A percentile compares a stretch with the other conserved stretches of the same genome.
These are phyloP conservation scores for Spongilla lacustris DNA, from an alignment of 37 sponge, comb jelly and placozoan genomes.

Conservation along the genomic window DNA sequence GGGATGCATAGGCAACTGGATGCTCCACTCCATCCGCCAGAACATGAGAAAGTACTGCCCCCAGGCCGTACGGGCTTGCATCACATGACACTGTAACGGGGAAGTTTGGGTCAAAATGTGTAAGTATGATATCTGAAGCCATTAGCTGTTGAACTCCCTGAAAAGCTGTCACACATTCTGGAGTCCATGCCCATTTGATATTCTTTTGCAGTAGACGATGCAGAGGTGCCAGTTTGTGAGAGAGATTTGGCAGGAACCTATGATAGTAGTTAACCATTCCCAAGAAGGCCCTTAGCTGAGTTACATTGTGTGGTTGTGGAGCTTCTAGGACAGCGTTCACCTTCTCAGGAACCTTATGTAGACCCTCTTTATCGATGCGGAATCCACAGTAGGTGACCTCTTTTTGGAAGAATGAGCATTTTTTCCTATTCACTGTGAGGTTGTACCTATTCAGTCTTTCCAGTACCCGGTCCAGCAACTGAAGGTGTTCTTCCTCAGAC, in stretches of 20 bases:
- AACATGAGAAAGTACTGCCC: conserved; percentile 54
- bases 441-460: background rate
- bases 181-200: conserved; percentile 23
- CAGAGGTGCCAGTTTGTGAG: conserved; percentile 5
- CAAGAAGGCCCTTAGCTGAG: conserved; percentile 15
- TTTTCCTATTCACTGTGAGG: conserved; percentile 10
- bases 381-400: conserved; percentile 4
- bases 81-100: conserved; percentile 27
- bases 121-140: conserved; percentile 5
- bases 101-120: conserved; percentile 34
- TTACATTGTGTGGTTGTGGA: conserved; percentile 13
- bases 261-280: conserved; percentile 31
- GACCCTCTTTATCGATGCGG: background rate
- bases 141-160: conserved; percentile 5
- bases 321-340: conserved; percentile 10
- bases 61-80: conserved; percentile 51
- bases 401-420: conserved; percentile 18
- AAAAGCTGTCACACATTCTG: conserved; percentile 8
- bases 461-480: background rate
- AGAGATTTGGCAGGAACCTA: conserved; percentile 29
- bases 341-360: background rate
- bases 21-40: conserved; percentile 22
- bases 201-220: background rate
- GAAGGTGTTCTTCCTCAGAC: conserved; percentile 14
- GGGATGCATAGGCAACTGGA: conserved; percentile 63